Evolutionary conservation across 2,888 invertebrate species (phyloP).

Genomic region (Lithosia quadra): DNA sequence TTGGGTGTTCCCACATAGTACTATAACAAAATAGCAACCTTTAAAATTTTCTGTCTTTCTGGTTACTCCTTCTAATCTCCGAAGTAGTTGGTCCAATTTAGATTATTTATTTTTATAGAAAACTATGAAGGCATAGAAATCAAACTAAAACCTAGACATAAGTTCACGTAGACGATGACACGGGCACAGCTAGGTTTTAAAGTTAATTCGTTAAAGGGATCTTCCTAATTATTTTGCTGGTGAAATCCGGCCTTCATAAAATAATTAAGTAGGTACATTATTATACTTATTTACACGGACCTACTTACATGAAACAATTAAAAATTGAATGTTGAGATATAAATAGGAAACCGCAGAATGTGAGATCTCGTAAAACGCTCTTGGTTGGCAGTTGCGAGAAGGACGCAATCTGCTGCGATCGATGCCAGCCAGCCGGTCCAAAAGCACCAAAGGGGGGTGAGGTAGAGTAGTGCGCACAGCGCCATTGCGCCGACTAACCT

Average conservation of each 20-base stretch:
- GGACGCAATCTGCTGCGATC: conserved; percentile 68
- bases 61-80: too few species aligned
- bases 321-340: not conserved
- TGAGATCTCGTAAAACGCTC: conserved; percentile 34
- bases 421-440: conserved; percentile 66
- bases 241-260: not conserved
- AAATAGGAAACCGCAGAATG: conserved; percentile 19
- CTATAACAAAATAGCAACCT: too few species aligned
- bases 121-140: too few species aligned
- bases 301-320: not conserved
- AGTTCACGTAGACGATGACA: too few species aligned
- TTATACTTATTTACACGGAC: not conserved
- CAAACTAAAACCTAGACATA: too few species aligned
- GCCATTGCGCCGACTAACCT: conserved; percentile 67
- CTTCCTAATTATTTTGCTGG: not conserved
- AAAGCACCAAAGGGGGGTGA: conserved; percentile 55
- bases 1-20: too few species aligned
- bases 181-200: too few species aligned
- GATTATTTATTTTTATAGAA: too few species aligned
- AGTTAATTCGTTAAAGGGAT: too few species aligned
- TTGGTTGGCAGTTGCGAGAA: conserved; percentile 48
- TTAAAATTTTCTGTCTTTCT: too few species aligned
- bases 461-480: conserved; percentile 67
- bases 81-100: too few species aligned
- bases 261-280: not conserved